Evolutionary conservation across 2,888 invertebrate genomes (phyloP).

Genomic region (Dasysyrphus albostriatus): DNA sequence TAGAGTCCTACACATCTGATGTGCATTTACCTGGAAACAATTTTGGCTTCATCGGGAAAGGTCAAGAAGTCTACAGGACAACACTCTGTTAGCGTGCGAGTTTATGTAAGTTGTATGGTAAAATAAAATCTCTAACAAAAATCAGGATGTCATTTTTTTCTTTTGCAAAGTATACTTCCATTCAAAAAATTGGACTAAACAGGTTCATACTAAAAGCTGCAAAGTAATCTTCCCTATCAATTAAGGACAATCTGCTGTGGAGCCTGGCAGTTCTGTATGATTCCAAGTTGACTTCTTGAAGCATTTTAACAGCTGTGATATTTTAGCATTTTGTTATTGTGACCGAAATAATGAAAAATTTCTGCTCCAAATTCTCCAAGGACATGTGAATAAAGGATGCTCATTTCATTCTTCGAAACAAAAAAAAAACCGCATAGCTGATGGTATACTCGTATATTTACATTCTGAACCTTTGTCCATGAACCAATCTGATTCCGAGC

Average conservation of each 20-base stretch:
- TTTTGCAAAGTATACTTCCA: too few species aligned
- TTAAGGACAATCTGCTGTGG: neutral
- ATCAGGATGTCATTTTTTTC: too few species aligned
- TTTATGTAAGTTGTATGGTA: too few species aligned
- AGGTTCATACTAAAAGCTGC: neutral
- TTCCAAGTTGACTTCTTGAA: neutral
- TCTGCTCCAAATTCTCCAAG: constrained; percentile 7
- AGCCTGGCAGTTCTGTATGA: neutral
- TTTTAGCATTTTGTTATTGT: neutral
- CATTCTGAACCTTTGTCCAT: constrained; percentile 18
- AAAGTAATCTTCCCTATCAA: neutral
- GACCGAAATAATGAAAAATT: neutral
- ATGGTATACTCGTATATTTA: neutral
- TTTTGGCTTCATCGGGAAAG: too few species aligned
- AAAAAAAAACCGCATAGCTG: neutral
- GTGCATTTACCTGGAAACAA: too few species aligned
- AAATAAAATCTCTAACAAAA: too few species aligned
- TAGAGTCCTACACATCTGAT: too few species aligned
- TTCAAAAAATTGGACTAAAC: too few species aligned
- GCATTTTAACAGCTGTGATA: neutral
- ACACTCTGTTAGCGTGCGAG: too few species aligned
- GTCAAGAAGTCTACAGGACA: too few species aligned
- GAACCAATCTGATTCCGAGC: constrained; percentile 33
- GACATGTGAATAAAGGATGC: constrained; percentile 3
- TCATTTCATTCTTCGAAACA: neutral